Evolutionary conservation across 2,888 invertebrate genomes (phyloP).

Genomic region (Leistus spinibarbis): DNA sequence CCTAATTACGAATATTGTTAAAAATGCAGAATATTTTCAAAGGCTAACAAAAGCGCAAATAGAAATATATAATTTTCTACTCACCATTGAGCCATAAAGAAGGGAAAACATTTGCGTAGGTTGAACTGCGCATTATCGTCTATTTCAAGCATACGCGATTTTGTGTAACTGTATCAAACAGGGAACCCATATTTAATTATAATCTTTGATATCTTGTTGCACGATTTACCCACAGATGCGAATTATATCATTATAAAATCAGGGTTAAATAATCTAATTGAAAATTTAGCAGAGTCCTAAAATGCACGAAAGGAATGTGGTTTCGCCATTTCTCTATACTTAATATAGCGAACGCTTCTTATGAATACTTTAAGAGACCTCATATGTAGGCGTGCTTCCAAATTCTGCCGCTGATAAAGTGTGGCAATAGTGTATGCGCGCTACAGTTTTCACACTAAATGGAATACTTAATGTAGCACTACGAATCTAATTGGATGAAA

Average conservation of each 20-base stretch:
- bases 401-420: neutral
- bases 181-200: too few relatives aligned
- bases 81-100: too few relatives aligned
- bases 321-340: neutral
- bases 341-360: neutral
- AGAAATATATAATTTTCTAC: too few relatives aligned
- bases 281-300: neutral
- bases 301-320: neutral
- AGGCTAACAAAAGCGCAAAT: too few relatives aligned
- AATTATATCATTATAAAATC: neutral
- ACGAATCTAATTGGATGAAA: neutral
- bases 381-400: neutral
- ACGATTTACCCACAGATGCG: too few relatives aligned
- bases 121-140: too few relatives aligned
- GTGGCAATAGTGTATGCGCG: neutral
- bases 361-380: neutral
- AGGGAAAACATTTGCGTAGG: too few relatives aligned
- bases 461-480: neutral
- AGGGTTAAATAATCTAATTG: neutral
- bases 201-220: too few relatives aligned
- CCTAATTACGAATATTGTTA: too few relatives aligned
- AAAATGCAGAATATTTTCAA: too few relatives aligned
- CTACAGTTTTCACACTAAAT: neutral
- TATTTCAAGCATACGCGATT: too few relatives aligned
- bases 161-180: too few relatives aligned